phyloP scores from a whole-genome alignment of 2,113 vertebrate species.

The Eolophus roseicapilla region DNA sequence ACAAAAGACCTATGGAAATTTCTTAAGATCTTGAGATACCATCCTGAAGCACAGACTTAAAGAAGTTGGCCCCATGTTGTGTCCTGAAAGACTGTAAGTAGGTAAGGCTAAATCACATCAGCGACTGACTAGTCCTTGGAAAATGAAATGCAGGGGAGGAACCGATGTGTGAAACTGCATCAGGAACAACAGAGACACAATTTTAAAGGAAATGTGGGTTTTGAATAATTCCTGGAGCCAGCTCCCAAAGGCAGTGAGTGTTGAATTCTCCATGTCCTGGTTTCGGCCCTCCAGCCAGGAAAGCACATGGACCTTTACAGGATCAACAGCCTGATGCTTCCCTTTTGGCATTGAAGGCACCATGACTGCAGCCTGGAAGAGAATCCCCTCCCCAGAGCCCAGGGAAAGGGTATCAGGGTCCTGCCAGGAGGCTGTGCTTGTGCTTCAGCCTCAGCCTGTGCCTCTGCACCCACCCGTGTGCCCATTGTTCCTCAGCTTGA shows the following conservation, averaged over 20 bases:
- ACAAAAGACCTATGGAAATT: neutral
- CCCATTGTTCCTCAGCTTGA: slow-evolving; percentile 74
- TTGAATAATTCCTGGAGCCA: neutral
- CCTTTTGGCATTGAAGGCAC: neutral
- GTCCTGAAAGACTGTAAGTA: neutral
- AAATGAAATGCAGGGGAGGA: neutral
- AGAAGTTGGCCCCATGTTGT: neutral
- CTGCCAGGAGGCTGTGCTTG: neutral
- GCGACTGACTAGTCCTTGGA: neutral
- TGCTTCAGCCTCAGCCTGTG: neutral
- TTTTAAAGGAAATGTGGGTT: neutral
- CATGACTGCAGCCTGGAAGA: neutral
- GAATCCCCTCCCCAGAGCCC: neutral
- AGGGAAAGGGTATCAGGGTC: neutral
- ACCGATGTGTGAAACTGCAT: neutral
- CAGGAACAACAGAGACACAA: neutral
- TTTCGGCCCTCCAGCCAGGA: neutral
- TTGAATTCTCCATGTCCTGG: fast-evolving
- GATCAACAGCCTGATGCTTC: neutral
- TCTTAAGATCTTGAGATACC: neutral
- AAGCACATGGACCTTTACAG: neutral
- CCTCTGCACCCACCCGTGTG: slow-evolving; percentile 69
- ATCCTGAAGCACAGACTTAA: neutral
- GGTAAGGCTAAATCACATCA: neutral
- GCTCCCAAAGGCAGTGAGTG: neutral